These are phyloP conservation scores for Tapirus indicus DNA, from an alignment of 2,797 vertebrate genomes.

Conservation along the genomic window DNA sequence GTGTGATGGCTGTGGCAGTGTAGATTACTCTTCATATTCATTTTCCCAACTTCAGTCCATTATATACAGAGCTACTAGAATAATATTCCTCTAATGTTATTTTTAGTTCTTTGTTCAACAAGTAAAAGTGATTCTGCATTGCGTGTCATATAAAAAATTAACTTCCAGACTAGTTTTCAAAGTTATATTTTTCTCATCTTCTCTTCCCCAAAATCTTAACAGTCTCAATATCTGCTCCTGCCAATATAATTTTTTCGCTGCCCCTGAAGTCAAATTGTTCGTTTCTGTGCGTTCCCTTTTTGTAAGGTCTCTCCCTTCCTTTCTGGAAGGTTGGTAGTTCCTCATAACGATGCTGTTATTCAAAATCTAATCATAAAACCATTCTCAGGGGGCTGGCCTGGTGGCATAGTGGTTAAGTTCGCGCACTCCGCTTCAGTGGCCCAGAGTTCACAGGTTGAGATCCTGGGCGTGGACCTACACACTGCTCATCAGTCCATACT, in stretches of 20 bases:
- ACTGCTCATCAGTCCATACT: no score
- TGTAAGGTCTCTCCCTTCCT: not conserved
- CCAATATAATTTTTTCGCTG: not conserved
- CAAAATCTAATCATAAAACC: not conserved
- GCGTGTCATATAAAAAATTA: not conserved
- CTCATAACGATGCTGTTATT: not conserved
- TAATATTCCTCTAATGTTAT: not conserved
- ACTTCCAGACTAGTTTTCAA: not conserved
- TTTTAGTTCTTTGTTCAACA: conserved; percentile 45
- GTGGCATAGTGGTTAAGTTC: no score
- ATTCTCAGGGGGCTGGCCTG: not conserved
- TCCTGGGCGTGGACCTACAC: no score
- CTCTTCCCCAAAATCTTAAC: not conserved
- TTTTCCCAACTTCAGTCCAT: not conserved
- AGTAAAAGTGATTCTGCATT: not conserved
- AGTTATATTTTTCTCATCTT: not conserved
- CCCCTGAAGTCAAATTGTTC: not conserved
- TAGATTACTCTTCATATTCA: not conserved
- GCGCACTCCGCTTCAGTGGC: no score
- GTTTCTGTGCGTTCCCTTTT: not conserved
- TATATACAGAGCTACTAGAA: not conserved
- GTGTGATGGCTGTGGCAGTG: not conserved
- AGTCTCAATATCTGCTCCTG: not conserved
- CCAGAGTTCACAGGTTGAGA: no score
- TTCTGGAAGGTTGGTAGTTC: not conserved